Evolutionary conservation across 2,888 invertebrate species (phyloP).

Genomic region (Diploptera punctata): DNA sequence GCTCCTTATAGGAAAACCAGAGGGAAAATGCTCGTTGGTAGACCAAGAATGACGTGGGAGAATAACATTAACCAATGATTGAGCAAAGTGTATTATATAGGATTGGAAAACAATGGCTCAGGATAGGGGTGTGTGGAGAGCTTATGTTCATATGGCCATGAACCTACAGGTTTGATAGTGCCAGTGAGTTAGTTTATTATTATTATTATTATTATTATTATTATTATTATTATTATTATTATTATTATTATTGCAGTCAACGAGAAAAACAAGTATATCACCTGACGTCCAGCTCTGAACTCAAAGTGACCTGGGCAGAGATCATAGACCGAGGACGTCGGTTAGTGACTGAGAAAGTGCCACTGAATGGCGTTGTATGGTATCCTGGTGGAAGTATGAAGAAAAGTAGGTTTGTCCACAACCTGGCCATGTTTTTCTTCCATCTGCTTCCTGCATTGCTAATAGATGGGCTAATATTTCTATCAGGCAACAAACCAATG

Average conservation of each 20-base stretch:
- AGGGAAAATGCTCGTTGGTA: no score
- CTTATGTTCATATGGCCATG: no score
- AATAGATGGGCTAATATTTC: slow-evolving; percentile 76
- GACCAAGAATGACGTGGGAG: no score
- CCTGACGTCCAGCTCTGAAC: slow-evolving; percentile 80
- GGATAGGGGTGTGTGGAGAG: no score
- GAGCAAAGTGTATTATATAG: no score
- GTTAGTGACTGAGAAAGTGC: slow-evolving; percentile 76
- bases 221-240: not conserved
- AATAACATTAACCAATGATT: no score
- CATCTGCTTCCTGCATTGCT: slow-evolving; percentile 91
- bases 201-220: not conserved
- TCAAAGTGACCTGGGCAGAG: slow-evolving; percentile 82
- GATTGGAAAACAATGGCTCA: no score
- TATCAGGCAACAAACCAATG: slow-evolving; percentile 89
- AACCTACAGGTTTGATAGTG: no score
- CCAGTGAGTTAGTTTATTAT: no score
- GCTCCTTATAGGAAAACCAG: no score
- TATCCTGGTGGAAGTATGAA: slow-evolving; percentile 91
- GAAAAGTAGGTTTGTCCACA: slow-evolving; percentile 75
- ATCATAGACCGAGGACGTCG: slow-evolving; percentile 82
- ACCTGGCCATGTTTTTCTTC: slow-evolving; percentile 82
- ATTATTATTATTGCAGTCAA: slow-evolving; percentile 57
- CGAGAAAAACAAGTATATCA: slow-evolving; percentile 66
- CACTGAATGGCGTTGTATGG: slow-evolving; percentile 87